Base-by-base conservation (phyloP, 1,140 invertebrate species). In the Dolichoris vasculosae region DNA sequence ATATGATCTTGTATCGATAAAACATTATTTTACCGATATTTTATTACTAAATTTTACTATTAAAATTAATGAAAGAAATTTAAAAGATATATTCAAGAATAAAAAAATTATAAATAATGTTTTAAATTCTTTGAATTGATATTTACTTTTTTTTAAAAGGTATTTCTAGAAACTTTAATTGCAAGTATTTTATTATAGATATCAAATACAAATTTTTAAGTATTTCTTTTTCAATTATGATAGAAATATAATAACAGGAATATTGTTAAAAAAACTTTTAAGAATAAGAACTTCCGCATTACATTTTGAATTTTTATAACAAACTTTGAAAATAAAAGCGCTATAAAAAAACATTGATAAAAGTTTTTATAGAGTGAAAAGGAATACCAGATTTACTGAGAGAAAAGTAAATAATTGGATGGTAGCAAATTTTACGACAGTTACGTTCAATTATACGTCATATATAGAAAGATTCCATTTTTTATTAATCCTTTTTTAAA, bases 371-470 rank as follows among this genome's bases (percentile, higher is more conserved):
- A 67, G 63, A 67, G n/a, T 35, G 32, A 13, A 67, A 35, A 2
- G 40, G 40, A 43, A n/a, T n/a, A 43, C 9, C 20, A 73, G 20
- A 69, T 69, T 69, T 69, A 38, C 32, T 3, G 17, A 38, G 38
- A 38, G 20, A 73, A 73, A 73, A 40, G 26, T 73, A 40, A 73
- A 73, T 73, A 43, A 43, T 73, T 38, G 40, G 38, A 73, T 43
- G 23, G 23, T 43, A n/a, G 20, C 20, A 43, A 26, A 26, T 73
- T 73, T n/a, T 43, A 43, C 26, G 38, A 38, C 67, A 69, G 63
- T 67, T 67, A 35, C 6, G 20, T 67, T 13, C n/a, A 67, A 67
- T 67, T 67, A 67, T 32, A 32, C 0, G 32, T 63, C 59, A 30
- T 63, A 35, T 32, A 35, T 35, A 67, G 13, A 15, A 35, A 8